Evolutionary conservation across 2,113 vertebrate genomes (phyloP).

Genomic region (Symphodus melops): DNA sequence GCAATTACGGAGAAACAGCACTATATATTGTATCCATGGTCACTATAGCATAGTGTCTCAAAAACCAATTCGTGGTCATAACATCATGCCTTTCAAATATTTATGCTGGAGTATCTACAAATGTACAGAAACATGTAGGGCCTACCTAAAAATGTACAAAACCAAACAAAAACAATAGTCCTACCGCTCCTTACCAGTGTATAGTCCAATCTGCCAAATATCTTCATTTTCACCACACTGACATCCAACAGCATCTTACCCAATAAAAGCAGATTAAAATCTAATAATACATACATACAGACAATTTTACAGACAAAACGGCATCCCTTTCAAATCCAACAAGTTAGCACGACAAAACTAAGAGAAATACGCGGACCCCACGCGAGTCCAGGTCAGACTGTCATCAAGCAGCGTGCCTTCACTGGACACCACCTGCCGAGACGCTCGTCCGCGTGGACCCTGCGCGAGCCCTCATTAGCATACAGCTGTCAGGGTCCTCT

Average conservation of each 20-base stretch:
- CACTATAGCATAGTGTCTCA: neutral
- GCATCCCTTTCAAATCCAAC: neutral
- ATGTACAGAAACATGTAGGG: too few species aligned
- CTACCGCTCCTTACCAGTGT: conserved; percentile 83
- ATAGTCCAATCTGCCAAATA: conserved; percentile 84
- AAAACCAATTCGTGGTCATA: too few species aligned
- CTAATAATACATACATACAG: conserved; percentile 10
- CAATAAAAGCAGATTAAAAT: neutral
- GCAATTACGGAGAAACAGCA: too few species aligned
- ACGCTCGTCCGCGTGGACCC: neutral
- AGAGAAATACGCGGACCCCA: conserved; percentile 2
- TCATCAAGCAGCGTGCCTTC: conserved; percentile 47
- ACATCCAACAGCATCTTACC: conserved; percentile 71
- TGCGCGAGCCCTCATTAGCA: conserved; percentile 73
- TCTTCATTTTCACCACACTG: conserved; percentile 83
- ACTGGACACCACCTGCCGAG: conserved; percentile 26
- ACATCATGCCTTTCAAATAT: too few species aligned
- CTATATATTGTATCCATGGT: too few species aligned
- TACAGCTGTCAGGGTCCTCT: conserved; percentile 77
- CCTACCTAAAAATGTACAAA: neutral
- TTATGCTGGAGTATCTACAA: neutral
- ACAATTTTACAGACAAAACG: neutral
- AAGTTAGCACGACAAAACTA: neutral
- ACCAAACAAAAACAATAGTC: neutral
- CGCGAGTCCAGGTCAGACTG: conserved; percentile 8